Conservation (phyloP, 2,888 invertebrate genomes). For the Hoplodrina blanda region DNA sequence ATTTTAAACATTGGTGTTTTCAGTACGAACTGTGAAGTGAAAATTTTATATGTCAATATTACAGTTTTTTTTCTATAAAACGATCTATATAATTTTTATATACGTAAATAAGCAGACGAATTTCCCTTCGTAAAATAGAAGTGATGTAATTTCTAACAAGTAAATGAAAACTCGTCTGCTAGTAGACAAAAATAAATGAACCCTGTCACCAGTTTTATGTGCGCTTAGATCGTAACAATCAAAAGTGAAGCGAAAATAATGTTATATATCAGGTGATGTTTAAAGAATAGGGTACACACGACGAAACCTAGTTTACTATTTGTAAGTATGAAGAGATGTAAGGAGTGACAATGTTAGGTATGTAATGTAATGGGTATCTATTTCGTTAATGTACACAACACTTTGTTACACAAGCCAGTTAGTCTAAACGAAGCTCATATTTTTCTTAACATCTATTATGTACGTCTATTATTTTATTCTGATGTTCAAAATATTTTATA, state of each 20-base stretch:
- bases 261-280: constrained; percentile 54
- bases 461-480: constrained; percentile 73
- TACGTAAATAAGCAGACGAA: constrained; percentile 79
- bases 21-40: constrained; percentile 67
- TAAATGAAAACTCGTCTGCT: constrained; percentile 80
- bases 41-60: constrained; percentile 62
- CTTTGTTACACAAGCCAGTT: constrained; percentile 87
- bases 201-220: constrained; percentile 89
- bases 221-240: constrained; percentile 81
- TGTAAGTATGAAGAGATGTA: constrained; percentile 66
- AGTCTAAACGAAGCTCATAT: constrained; percentile 90
- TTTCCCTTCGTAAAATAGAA: constrained; percentile 79
- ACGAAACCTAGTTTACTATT: constrained; percentile 54
- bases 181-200: constrained; percentile 86
- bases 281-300: constrained; percentile 40
- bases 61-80: constrained; percentile 70
- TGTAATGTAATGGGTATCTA: constrained; percentile 68
- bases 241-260: constrained; percentile 64
- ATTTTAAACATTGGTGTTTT: constrained; percentile 69
- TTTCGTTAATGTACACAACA: constrained; percentile 83
- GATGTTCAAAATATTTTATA: constrained; percentile 59
- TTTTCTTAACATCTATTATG: constrained; percentile 88
- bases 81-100: constrained; percentile 73
- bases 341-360: constrained; percentile 70
- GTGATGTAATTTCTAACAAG: constrained; percentile 71